Evolutionary conservation across 1,140 invertebrate genomes (phyloP).

Genomic region (Penaeus chinensis): DNA sequence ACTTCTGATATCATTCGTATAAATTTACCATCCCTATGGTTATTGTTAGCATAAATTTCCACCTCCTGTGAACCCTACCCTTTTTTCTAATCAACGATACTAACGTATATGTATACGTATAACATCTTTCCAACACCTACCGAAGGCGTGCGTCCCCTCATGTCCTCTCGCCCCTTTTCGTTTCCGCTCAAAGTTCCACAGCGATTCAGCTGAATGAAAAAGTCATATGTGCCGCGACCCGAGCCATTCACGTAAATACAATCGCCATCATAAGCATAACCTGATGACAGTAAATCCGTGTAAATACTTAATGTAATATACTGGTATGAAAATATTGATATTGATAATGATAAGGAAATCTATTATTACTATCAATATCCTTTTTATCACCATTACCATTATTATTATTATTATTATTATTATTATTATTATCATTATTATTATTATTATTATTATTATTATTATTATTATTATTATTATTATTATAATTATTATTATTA

Average conservation of each 20-base stretch:
- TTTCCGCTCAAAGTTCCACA: constrained; percentile 92
- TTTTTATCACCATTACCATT: not conserved
- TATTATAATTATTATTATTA: too few species aligned
- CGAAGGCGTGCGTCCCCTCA: constrained; percentile 35
- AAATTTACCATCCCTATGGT: not conserved
- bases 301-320: too few species aligned
- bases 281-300: constrained; percentile 70
- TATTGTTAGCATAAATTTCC: too few species aligned
- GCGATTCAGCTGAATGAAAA: constrained; percentile 90
- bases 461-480: too few species aligned
- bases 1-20: too few species aligned
- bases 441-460: too few species aligned
- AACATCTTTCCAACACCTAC: constrained; percentile 17
- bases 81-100: too few species aligned
- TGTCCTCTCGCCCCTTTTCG: constrained; percentile 66
- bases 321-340: constrained; percentile 7
- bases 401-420: not conserved
- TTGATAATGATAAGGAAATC: constrained; percentile 14
- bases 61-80: too few species aligned
- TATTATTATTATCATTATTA: too few species aligned
- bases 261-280: constrained; percentile 92
- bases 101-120: too few species aligned
- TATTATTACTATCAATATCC: constrained; percentile 4
- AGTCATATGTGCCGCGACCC: constrained; percentile 90
- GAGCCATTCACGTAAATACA: constrained; percentile 96